A percentile compares a stretch with the other conserved stretches of the same genome.
These are phyloP conservation scores for Pelodiscus sinensis DNA, from an alignment of 2,113 vertebrate species.

Conservation along the genomic window DNA sequence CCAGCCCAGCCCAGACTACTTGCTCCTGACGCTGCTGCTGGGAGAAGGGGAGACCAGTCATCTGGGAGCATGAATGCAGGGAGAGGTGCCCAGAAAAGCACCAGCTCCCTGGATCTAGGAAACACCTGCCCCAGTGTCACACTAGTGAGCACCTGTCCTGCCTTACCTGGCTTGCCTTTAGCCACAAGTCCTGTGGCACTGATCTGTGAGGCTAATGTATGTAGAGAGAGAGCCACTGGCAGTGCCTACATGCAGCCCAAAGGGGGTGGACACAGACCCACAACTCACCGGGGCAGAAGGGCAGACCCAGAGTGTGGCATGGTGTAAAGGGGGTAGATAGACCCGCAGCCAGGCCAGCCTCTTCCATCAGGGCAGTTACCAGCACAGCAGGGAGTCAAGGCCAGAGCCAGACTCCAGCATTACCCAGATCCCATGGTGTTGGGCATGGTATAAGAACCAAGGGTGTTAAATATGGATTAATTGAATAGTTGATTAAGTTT, in stretches of 20 bases:
- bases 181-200: rapidly evolving
- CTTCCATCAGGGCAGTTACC: neutral
- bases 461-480: too few species aligned
- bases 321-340: neutral
- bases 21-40: neutral
- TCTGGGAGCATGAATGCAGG: neutral
- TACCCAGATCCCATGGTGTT: conserved; percentile 15
- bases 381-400: neutral
- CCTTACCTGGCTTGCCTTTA: neutral
- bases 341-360: neutral
- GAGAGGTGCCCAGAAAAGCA: neutral
- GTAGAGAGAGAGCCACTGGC: neutral
- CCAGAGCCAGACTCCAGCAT: rapidly evolving
- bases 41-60: neutral
- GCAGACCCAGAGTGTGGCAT: neutral
- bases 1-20: neutral
- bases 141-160: neutral
- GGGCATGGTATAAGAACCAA: neutral
- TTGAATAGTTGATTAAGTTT: too few species aligned
- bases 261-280: neutral
- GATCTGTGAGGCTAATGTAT: neutral
- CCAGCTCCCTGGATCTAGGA: neutral
- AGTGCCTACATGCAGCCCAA: neutral
- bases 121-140: neutral
- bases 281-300: neutral